Percentiles rank a stretch among this genome's conserved stretches.
phyloP scores from a whole-genome alignment of 2,797 vertebrate genomes.

The Fistularia tabacaria region DNA sequence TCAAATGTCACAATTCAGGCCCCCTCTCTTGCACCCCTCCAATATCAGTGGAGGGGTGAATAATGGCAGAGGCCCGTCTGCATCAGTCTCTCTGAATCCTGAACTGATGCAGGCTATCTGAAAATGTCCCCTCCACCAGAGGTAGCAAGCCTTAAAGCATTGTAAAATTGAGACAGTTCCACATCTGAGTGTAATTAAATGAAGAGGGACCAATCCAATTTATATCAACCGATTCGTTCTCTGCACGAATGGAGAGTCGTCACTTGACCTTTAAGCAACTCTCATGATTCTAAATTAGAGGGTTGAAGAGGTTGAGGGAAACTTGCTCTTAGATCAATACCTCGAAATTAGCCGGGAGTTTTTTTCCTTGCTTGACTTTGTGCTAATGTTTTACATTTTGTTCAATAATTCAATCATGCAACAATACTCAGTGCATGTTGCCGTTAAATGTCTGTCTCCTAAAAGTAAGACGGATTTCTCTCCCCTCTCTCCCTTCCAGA shows the following conservation, averaged over 20 bases:
- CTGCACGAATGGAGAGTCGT: neutral
- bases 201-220: too few relatives aligned
- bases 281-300: constrained; percentile 13
- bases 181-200: too few relatives aligned
- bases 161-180: too few relatives aligned
- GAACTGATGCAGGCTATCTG: too few relatives aligned
- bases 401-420: constrained; percentile 8
- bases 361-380: neutral
- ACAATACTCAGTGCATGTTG: constrained; percentile 5
- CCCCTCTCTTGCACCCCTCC: too few relatives aligned
- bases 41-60: too few relatives aligned
- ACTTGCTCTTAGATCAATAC: constrained; percentile 6
- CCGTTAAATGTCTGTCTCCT: neutral
- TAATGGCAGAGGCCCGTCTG: too few relatives aligned
- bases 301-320: neutral
- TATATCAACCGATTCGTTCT: too few relatives aligned
- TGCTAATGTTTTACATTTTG: neutral
- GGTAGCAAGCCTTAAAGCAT: too few relatives aligned
- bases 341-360: constrained; percentile 6
- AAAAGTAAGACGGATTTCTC: neutral
- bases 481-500: neutral
- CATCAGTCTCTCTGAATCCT: too few relatives aligned
- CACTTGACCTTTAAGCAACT: constrained; percentile 11
- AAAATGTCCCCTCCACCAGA: too few relatives aligned
- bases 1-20: too few relatives aligned